Conservation (phyloP, 2,113 vertebrate species). For the Oreochromis tanganicae region DNA sequence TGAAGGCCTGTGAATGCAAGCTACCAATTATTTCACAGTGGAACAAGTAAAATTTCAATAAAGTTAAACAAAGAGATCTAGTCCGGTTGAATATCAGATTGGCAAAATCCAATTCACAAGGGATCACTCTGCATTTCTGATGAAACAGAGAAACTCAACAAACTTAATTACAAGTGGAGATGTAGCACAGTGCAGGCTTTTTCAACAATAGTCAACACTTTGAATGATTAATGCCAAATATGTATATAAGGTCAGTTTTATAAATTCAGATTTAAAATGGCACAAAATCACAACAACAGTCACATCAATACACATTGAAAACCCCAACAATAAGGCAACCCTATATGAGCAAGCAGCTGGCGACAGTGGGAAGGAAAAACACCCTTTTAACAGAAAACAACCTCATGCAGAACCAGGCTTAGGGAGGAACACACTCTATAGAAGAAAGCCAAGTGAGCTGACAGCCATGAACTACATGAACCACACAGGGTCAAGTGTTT, state of each 20-base stretch:
- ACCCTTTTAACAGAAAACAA: not conserved
- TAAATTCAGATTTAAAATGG: not conserved
- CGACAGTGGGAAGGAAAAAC: not conserved
- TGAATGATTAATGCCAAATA: not conserved
- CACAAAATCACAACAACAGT: not conserved
- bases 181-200: not conserved
- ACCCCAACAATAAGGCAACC: not conserved
- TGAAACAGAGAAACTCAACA: not conserved
- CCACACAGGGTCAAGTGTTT: not conserved
- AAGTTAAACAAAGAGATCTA: not conserved
- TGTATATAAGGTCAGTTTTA: not conserved
- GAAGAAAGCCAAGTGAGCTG: not conserved
- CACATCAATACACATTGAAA: not conserved
- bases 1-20: not conserved
- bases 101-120: not conserved
- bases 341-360: not conserved
- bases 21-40: not conserved
- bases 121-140: not conserved
- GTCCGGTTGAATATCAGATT: not conserved
- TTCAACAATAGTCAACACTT: not conserved
- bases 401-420: not conserved
- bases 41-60: not conserved
- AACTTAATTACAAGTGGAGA: not conserved
- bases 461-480: not conserved
- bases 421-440: not conserved